Evolutionary conservation across 1,140 invertebrate genomes (phyloP), one percentile per base, ranked within the genome.

Genomic region (Ctenoplectra terminalis): DNA sequence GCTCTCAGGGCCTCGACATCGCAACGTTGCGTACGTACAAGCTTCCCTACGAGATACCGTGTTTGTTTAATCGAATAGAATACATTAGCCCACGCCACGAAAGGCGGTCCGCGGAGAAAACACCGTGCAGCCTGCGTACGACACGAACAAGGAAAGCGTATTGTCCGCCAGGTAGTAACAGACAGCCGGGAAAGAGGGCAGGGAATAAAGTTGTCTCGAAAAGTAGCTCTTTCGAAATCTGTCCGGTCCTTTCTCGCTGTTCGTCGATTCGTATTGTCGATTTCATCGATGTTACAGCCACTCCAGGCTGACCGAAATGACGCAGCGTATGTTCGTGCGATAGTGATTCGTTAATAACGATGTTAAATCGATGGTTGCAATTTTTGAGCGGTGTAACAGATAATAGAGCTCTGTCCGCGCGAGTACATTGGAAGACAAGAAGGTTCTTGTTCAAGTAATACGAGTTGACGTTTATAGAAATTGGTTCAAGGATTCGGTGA

Each of bases 61-160:
- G 84, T 87, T 89, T 86, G 81, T 90, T 89, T 90, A 89, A 90
- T 90, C 88, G 87, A 88, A 89, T 88, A 87, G 88, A 89, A 89
- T 90, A 90, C 87, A 90, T 89, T 90, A 90, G 83, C 87, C 87
- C 82, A 88, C 85, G 87, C 80, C 50, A 73, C 76, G 87, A 86
- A 84, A 87, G 82, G 79, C 74, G 64, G 46, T 31, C 71, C 58
- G 63, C 64, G 67, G 37, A 79, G 80, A 75, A 54, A 88, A 88
- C 70, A 79, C 48, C 52, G 50, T 48, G 71, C 67, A 52, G 43
- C 46, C n/a, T 20, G 80, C 75, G 74, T 77, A 82, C 56, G 52
- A 77, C 73, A 58, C 73, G 64, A 61, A 78, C 80, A 82, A 77
- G 74, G 74, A 82, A 66, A 70, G 60, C 79, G 60, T 81, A 76